phyloP scores from a whole-genome alignment of 2,797 vertebrate genomes.

The Chaetodon trifasciatus region DNA sequence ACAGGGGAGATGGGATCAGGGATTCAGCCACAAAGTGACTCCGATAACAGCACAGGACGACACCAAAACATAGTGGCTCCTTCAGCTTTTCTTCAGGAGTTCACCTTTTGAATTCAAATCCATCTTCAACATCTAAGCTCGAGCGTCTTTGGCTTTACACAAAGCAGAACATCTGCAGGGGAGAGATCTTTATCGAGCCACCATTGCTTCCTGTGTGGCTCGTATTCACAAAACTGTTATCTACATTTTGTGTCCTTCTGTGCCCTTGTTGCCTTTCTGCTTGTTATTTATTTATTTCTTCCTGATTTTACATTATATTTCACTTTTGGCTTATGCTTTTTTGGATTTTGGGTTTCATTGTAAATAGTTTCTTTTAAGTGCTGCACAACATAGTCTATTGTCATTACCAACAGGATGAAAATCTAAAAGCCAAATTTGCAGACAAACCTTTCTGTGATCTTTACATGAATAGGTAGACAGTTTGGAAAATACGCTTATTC shows the following conservation, averaged over 20 bases:
- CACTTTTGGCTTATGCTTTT: neutral
- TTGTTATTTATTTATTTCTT: constrained; percentile 36
- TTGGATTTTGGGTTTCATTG: neutral
- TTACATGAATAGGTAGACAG: neutral
- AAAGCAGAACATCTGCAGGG: constrained; percentile 76
- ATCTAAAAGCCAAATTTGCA: neutral
- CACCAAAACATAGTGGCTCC: constrained; percentile 81
- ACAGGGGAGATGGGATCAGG: constrained; percentile 77
- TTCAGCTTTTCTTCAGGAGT: constrained; percentile 63
- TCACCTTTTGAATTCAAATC: constrained; percentile 71
- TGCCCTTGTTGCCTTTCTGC: neutral
- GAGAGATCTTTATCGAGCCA: constrained; percentile 83
- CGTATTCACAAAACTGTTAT: constrained; percentile 58
- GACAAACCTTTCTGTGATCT: neutral
- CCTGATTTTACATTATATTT: constrained; percentile 4
- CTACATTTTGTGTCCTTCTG: constrained; percentile 24
- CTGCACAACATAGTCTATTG: neutral
- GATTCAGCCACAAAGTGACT: constrained; percentile 66
- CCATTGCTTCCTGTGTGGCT: constrained; percentile 77
- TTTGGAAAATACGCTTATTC: neutral
- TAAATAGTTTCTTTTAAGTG: neutral
- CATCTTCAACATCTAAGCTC: constrained; percentile 71
- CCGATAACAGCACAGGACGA: constrained; percentile 76
- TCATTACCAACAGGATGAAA: neutral
- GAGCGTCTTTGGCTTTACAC: constrained; percentile 73